phyloP scores from a whole-genome alignment of 92 coral and sea anemone species.

The Paragorgia papillata region DNA sequence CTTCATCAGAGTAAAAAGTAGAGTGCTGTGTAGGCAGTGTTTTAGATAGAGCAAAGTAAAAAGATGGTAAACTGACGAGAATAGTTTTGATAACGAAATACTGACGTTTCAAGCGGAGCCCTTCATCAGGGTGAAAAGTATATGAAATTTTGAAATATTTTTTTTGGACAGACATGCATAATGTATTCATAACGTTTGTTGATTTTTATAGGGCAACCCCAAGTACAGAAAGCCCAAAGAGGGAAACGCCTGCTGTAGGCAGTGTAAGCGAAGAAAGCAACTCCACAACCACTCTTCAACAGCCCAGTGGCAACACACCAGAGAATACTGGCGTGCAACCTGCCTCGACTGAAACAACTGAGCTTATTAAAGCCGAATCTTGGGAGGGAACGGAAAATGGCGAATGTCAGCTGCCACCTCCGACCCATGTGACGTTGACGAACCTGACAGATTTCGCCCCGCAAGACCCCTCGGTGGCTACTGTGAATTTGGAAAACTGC shows the following conservation, averaged over 20 bases:
- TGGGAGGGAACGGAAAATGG: slow-evolving; percentile 31
- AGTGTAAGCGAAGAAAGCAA: not conserved
- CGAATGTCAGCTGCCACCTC: slow-evolving; percentile 25
- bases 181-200: not conserved
- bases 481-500: slow-evolving; percentile 86
- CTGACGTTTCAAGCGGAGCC: no score
- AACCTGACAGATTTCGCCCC: slow-evolving; percentile 35
- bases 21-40: no score
- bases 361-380: slow-evolving; percentile 15
- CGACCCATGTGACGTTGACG: slow-evolving; percentile 32
- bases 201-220: not conserved
- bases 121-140: no score
- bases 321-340: slow-evolving; percentile 9
- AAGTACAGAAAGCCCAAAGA: not conserved
- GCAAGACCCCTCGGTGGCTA: slow-evolving; percentile 66
- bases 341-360: not conserved
- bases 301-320: not conserved
- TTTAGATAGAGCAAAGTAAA: no score
- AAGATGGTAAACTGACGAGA: no score
- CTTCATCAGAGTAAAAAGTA: no score
- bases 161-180: not conserved
- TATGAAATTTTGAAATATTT: no score
- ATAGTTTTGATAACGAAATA: no score
- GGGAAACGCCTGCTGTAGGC: not conserved
- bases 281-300: not conserved